Evolutionary conservation across 2,888 invertebrate species (phyloP).

Genomic region (Orchestes rusci): DNA sequence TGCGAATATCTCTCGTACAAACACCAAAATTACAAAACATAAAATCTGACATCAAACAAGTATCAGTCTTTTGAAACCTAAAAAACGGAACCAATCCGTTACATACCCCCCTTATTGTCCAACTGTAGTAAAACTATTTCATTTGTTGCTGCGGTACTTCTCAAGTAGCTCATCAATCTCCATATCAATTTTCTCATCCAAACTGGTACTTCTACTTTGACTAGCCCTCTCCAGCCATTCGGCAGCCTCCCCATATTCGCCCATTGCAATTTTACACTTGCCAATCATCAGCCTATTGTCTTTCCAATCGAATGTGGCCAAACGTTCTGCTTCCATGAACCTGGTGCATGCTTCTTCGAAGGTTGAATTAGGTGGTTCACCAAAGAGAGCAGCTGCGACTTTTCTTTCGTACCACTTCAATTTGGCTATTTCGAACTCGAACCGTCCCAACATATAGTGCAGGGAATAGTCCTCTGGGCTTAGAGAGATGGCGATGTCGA

Average conservation of each 20-base stretch:
- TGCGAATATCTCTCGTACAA: no score
- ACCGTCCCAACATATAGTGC: conserved; percentile 63
- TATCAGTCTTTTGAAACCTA: no score
- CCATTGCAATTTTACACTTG: conserved; percentile 50
- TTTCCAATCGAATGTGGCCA: conserved; percentile 48
- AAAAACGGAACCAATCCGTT: no score
- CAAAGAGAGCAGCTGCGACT: conserved; percentile 57
- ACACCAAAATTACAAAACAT: no score
- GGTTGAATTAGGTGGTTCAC: conserved; percentile 55
- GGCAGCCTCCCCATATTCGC: conserved; percentile 46
- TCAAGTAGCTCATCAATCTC: conserved; percentile 35
- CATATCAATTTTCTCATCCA: conserved; percentile 33
- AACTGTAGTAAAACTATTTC: no score
- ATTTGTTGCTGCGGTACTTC: conserved; percentile 29
- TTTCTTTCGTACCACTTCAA: conserved; percentile 50
- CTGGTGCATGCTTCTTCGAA: conserved; percentile 54
- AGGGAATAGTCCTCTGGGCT: conserved; percentile 55
- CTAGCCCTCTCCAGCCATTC: conserved; percentile 44
- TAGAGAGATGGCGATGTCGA: conserved; percentile 55
- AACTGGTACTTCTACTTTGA: conserved; percentile 23
- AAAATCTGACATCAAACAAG: no score
- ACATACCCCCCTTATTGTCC: no score
- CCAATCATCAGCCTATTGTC: conserved; percentile 53
- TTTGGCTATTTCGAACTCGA: conserved; percentile 54
- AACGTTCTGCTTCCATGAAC: conserved; percentile 49